Evolutionary conservation across 2,797 vertebrate genomes (phyloP).

Genomic region (Erpetoichthys calabaricus): DNA sequence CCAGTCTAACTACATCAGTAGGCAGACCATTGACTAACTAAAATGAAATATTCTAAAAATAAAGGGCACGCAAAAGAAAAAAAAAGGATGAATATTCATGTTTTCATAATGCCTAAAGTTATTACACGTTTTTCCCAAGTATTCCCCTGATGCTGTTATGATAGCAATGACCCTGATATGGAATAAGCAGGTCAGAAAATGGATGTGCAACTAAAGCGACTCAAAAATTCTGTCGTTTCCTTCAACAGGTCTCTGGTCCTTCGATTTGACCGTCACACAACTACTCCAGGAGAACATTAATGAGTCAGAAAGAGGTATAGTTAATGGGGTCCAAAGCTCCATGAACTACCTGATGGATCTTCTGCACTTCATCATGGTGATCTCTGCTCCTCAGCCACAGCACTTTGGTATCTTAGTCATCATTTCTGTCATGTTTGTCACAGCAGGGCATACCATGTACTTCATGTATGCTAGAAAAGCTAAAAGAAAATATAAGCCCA

Average conservation of each 20-base stretch:
- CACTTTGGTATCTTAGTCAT: slow-evolving; percentile 53
- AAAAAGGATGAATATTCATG: too few relatives aligned
- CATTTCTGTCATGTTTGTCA: slow-evolving; percentile 54
- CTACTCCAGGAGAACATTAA: slow-evolving; percentile 58
- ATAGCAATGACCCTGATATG: too few relatives aligned
- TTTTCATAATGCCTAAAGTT: too few relatives aligned
- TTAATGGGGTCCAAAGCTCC: slow-evolving; percentile 62
- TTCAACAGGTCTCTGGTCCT: slow-evolving; percentile 51
- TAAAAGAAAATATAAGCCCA: slow-evolving; percentile 41
- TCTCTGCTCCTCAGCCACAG: slow-evolving; percentile 47
- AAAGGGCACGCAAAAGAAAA: too few relatives aligned
- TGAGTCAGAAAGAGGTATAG: slow-evolving; percentile 53
- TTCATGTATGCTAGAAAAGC: slow-evolving; percentile 56
- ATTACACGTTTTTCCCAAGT: too few relatives aligned
- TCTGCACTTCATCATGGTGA: slow-evolving; percentile 54
- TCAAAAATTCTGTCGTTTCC: background rate
- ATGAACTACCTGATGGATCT: slow-evolving; percentile 68
- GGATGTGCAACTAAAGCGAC: background rate
- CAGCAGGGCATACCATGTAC: slow-evolving; percentile 46
- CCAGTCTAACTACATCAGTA: too few relatives aligned
- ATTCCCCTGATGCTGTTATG: too few relatives aligned
- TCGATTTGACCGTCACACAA: slow-evolving; percentile 57
- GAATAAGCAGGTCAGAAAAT: too few relatives aligned
- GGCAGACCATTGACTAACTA: too few relatives aligned
- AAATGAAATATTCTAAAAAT: too few relatives aligned